A percentile compares a stretch with the other conserved stretches of the same genome.
phyloP scores from a whole-genome alignment of 2,113 vertebrate genomes.

The Poecilia latipinna region DNA sequence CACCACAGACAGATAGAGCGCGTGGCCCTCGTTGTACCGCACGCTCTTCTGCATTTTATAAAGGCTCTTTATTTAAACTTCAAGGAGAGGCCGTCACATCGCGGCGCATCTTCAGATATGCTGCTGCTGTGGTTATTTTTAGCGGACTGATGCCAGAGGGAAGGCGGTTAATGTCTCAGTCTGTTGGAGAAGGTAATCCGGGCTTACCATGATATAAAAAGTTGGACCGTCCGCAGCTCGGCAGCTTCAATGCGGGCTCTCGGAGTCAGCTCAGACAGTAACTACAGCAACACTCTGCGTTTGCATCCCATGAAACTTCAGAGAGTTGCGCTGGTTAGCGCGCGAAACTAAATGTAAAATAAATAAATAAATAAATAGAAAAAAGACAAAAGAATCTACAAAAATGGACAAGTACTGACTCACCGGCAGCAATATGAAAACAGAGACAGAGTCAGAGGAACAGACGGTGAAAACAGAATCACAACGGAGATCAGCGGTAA shows the following conservation, averaged over 20 bases:
- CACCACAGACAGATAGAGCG: conserved; percentile 86
- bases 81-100: conserved; percentile 36
- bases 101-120: background rate
- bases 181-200: conserved; percentile 50
- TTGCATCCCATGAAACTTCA: conserved; percentile 35
- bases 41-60: conserved; percentile 94
- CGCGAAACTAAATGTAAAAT: background rate
- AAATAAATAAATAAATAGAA: too few species aligned
- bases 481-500: conserved; percentile 87
- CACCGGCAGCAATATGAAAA: conserved; percentile 12
- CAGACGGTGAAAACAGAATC: conserved; percentile 80
- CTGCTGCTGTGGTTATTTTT: background rate
- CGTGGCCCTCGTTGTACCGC: conserved; percentile 95
- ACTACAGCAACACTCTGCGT: background rate
- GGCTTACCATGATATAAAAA: conserved; percentile 59
- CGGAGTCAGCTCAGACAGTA: background rate
- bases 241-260: background rate
- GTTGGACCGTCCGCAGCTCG: conserved; percentile 45
- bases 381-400: background rate
- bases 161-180: conserved; percentile 12
- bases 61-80: conserved; percentile 20
- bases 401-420: background rate
- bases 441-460: conserved; percentile 70
- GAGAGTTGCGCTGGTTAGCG: background rate
- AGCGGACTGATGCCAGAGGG: conserved; percentile 2